Evolutionary conservation across 2,797 vertebrate species (phyloP), one percentile per base, ranked within the genome.

Genomic region (Anomalospiza imberbis): DNA sequence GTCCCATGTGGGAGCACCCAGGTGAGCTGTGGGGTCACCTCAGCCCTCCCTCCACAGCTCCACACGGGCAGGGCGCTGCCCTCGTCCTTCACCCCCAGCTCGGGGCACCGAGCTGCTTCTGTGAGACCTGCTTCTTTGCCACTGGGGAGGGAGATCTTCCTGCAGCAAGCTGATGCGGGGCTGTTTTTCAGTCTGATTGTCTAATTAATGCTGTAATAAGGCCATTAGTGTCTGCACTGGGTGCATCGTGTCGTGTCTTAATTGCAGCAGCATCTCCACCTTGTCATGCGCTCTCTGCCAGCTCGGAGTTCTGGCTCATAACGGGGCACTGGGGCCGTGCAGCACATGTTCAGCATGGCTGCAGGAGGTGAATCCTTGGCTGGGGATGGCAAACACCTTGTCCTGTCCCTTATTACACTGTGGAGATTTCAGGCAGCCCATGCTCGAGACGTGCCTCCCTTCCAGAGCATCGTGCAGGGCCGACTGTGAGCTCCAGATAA

Each of bases 61-160:
- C 34, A 34, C 34, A 1, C 0, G 3, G 20, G 65, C 14, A 1
- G 2, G 44, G 62, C 5, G 0, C 8, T 29, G 22, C 20, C 65
- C 66, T 25, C 21, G 11, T 58, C 58, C 84, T 45, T 57, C 75
- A 0, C 7, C 50, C 28, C 11, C 50, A 51, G 38, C 34, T 34
- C 17, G 28, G 61, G 83, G 48, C 3, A n/a, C 31, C 10, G 29
- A 36, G 31, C 1, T 17, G n/a, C 11, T 48, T 62, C n/a, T 44
- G 31, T 18, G 51, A 60, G 44, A 32, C 18, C 44, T 34, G 7
- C 17, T 50, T 26, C 4, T 53, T 61, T 34, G 44, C 50, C 44
- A 3, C 4, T 22, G 32, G 42, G 70, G 53, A 65, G 50, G 19
- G 63, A 29, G n/a, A 21, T 36, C 50, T 80, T 83, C 48, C 65